Base-by-base conservation (phyloP, 2,888 invertebrate genomes). In the Coenonympha arcania region DNA sequence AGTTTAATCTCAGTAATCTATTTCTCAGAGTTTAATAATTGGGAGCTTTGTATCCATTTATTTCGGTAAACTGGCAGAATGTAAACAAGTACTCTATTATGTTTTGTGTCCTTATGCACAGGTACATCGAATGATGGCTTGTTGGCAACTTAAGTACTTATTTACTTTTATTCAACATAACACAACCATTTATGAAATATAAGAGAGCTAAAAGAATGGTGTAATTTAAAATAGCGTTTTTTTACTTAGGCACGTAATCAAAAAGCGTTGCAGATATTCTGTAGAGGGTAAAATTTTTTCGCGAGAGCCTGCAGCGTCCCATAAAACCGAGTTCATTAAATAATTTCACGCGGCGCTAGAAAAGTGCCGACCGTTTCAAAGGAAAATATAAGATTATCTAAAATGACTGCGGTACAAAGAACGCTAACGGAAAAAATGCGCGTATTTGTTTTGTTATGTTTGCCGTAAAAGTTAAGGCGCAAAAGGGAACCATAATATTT, bases 321-420 rank as follows among this genome's bases (percentile, higher is more conserved):
- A 46, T 54, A 55, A 48, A 52, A 22, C 43, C 15, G 36, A 52
- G 46, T 47, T 55, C 44, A 55, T 55, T 52, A 52, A 52, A 55
- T 55, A 55, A 55, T 50, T 52, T 50, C 43, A 47, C 47, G 55
- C 47, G 34, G 52, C 40, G 49, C 52, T 48, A 55, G 46, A 45
- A 39, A 41, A 43, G 40, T 36, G 33, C 39, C 40, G 31, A 43
- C 16, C 26, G 31, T 49, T 55, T 52, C 47, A 44, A 46, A 52
- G 24, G 44, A 44, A 47, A 41, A 50, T 49, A 52, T 24, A 49
- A 49, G 40, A 44, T 52, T 31, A 46, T 51, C 42, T 48, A 9
- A 11, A 42, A 42, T 37, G 24, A 39, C 19, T 46, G 28, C 34
- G 18, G n/a, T 13, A 31, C 41, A 20, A 42, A 42, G 33, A 16